Percentiles rank a stretch among this genome's conserved stretches.
Conservation (phyloP, 2,888 invertebrate genomes). For the Ganaspis brasiliensis region DNA sequence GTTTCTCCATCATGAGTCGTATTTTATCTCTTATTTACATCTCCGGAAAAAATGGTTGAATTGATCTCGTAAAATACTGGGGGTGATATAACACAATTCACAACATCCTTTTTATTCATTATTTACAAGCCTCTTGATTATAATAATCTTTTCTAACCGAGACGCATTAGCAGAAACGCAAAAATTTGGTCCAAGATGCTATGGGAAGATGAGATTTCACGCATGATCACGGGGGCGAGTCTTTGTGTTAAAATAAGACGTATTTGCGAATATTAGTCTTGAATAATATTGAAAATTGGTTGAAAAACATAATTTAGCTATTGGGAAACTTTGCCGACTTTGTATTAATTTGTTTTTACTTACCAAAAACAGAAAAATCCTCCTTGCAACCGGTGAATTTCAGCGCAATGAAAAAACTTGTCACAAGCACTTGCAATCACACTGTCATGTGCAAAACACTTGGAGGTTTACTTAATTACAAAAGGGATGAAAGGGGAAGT, state of each 20-base stretch:
- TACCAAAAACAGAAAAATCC: slow-evolving; percentile 33
- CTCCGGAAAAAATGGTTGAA: slow-evolving; percentile 18
- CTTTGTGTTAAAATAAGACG: background rate
- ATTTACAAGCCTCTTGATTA: slow-evolving; percentile 33
- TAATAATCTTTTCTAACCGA: background rate
- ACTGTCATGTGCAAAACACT: slow-evolving; percentile 34
- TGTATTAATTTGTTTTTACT: background rate
- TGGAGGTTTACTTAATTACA: background rate
- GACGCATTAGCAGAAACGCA: slow-evolving; percentile 16
- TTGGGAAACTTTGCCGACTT: no score
- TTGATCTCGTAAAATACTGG: background rate
- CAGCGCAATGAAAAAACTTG: slow-evolving; percentile 22
- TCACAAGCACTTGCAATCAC: slow-evolving; percentile 32
- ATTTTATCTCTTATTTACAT: background rate
- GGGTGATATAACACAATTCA: slow-evolving; percentile 42
- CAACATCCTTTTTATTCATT: slow-evolving; percentile 47
- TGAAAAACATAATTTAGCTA: no score
- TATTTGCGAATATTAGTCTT: background rate
- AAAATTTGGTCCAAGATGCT: slow-evolving; percentile 49
- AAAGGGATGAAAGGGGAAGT: slow-evolving; percentile 11
- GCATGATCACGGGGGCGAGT: slow-evolving; percentile 20
- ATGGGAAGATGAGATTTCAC: slow-evolving; percentile 43
- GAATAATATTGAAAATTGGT: no score
- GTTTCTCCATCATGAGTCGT: background rate
- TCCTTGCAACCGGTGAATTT: background rate